These are phyloP conservation scores for Caenorhabditis sp. DNA, from an alignment of 2,888 invertebrate species.

Conservation along the genomic window DNA sequence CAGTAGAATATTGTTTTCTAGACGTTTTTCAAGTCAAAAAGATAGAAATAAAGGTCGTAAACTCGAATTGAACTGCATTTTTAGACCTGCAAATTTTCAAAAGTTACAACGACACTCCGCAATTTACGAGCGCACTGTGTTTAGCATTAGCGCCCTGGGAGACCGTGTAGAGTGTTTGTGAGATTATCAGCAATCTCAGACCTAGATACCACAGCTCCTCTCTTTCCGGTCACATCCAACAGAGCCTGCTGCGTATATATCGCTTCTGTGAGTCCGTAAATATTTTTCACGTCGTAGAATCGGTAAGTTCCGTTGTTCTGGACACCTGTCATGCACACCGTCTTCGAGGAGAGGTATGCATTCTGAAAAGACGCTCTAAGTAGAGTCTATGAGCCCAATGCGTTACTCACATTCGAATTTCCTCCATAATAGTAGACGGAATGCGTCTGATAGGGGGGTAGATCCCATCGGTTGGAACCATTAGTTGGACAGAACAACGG, in stretches of 20 bases:
- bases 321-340: constrained; percentile 74
- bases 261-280: constrained; percentile 87
- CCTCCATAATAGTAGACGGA: constrained; percentile 68
- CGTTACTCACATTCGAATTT: constrained; percentile 24
- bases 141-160: too few species aligned
- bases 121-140: too few species aligned
- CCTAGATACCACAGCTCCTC: constrained; percentile 79
- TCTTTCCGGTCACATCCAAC: constrained; percentile 77
- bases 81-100: too few species aligned
- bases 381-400: background rate
- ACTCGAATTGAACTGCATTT: too few species aligned
- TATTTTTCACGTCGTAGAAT: constrained; percentile 62
- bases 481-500: constrained; percentile 71
- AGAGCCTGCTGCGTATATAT: constrained; percentile 83
- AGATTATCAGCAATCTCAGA: too few species aligned
- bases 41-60: too few species aligned
- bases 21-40: too few species aligned
- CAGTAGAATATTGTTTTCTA: too few species aligned
- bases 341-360: constrained; percentile 70
- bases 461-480: constrained; percentile 70
- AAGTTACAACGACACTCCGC: too few species aligned
- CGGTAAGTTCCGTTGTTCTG: constrained; percentile 68
- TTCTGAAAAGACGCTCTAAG: constrained; percentile 1
- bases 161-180: too few species aligned
- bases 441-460: constrained; percentile 73